Evolutionary conservation across 2,797 vertebrate genomes (phyloP).

Genomic region (Protosalanx chinensis): DNA sequence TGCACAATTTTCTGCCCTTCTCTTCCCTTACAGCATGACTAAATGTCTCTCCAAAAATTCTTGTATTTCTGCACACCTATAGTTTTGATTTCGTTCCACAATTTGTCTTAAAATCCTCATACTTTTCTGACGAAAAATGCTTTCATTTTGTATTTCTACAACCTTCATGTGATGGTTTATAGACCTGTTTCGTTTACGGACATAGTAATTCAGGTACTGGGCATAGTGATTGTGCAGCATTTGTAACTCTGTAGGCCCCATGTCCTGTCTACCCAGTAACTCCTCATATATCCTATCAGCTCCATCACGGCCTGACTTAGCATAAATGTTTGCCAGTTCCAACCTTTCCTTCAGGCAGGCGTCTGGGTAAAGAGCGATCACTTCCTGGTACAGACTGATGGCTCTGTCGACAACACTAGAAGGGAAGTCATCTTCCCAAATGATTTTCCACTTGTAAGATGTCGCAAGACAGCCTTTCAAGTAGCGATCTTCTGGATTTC

Average conservation of each 20-base stretch:
- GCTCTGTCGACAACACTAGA: conserved; percentile 38
- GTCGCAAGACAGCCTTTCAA: conserved; percentile 48
- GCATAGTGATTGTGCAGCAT: conserved; percentile 55
- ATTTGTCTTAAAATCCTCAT: conserved; percentile 42
- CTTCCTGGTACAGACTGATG: conserved; percentile 39
- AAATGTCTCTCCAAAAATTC: conserved; percentile 40
- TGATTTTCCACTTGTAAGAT: conserved; percentile 52
- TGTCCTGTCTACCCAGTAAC: conserved; percentile 22
- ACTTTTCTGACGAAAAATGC: conserved; percentile 31
- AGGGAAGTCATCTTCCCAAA: conserved; percentile 10
- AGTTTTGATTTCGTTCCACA: conserved; percentile 26
- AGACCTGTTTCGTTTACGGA: conserved; percentile 19
- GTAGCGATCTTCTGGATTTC: conserved; percentile 51
- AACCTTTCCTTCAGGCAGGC: conserved; percentile 30
- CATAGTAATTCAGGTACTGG: conserved; percentile 20
- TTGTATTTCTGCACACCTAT: conserved; percentile 46
- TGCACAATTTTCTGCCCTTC: too few species aligned
- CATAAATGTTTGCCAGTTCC: conserved; percentile 41
- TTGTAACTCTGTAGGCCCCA: conserved; percentile 41
- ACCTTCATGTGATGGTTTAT: conserved; percentile 54
- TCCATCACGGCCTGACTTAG: not conserved
- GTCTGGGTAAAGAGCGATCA: conserved; percentile 54
- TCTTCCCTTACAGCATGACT: not conserved
- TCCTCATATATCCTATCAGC: conserved; percentile 41
- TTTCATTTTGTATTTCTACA: conserved; percentile 31